These are phyloP conservation scores for Polypedilum pembai DNA, from an alignment of 1,140 invertebrate species.

Conservation along the genomic window DNA sequence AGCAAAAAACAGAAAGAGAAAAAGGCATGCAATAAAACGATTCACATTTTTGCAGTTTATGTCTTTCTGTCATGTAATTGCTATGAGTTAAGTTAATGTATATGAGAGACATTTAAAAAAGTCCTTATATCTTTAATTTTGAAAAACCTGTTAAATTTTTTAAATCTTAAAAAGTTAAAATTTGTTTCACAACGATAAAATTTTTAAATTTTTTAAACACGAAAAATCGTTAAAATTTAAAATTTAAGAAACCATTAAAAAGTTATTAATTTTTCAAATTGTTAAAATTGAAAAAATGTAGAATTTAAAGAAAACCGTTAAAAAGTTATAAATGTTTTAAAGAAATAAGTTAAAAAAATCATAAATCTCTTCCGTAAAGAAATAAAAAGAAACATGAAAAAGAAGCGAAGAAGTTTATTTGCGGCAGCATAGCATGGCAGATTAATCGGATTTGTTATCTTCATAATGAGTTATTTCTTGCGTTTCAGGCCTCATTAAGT, in stretches of 20 bases:
- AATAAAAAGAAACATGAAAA: neutral
- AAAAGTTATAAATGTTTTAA: no score
- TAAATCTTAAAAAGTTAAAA: no score
- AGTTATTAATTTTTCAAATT: no score
- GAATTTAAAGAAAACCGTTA: no score
- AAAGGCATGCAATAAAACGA: neutral
- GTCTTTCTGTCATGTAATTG: slow-evolving; percentile 7
- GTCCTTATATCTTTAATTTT: neutral
- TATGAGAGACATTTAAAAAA: neutral
- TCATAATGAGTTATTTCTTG: slow-evolving; percentile 27
- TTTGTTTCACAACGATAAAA: neutral
- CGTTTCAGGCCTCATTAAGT: neutral
- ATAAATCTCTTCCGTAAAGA: neutral
- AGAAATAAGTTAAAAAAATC: no score
- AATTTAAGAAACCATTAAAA: no score
- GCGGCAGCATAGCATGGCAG: neutral
- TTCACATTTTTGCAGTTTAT: slow-evolving; percentile 18
- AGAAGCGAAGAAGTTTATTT: slow-evolving; percentile 2
- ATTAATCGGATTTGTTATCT: slow-evolving; percentile 27
- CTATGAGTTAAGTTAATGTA: neutral
- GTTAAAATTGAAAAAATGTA: no score
- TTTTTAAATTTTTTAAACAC: neutral
- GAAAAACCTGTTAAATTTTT: no score
- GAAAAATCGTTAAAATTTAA: no score
- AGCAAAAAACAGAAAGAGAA: neutral